phyloP scores from a whole-genome alignment of 2,888 invertebrate species.

The Mesorhabditis sp. region DNA sequence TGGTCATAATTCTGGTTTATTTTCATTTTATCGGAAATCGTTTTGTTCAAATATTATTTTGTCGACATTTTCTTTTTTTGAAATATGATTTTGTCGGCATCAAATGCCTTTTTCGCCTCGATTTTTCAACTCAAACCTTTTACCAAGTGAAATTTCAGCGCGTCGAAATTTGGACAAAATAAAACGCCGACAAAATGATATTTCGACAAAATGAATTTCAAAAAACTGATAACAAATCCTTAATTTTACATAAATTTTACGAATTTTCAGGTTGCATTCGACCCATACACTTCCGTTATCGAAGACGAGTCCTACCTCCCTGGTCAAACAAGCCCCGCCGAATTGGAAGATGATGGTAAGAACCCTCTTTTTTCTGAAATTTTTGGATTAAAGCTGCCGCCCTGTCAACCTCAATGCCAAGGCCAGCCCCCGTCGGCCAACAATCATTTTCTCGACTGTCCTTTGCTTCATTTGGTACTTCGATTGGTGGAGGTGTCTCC shows the following conservation, averaged over 20 bases:
- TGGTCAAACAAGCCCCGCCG: slow-evolving; percentile 7
- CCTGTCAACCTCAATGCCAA: too few species aligned
- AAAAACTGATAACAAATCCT: too few species aligned
- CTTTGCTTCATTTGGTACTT: slow-evolving; percentile 27
- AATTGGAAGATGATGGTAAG: neutral
- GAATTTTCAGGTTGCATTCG: slow-evolving; percentile 47
- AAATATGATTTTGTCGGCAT: neutral
- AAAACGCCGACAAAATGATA: too few species aligned
- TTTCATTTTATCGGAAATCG: too few species aligned
- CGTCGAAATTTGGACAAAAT: too few species aligned
- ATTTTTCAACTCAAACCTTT: too few species aligned
- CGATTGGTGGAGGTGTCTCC: slow-evolving; percentile 15
- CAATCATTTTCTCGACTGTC: slow-evolving; percentile 25
- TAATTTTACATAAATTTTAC: too few species aligned
- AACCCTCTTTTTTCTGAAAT: neutral
- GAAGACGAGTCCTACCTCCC: slow-evolving; percentile 56
- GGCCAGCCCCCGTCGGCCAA: slow-evolving; percentile 10
- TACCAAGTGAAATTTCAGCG: too few species aligned
- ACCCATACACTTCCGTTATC: slow-evolving; percentile 71
- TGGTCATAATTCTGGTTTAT: slow-evolving; percentile 67
- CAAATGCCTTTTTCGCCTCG: neutral
- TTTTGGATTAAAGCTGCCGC: too few species aligned
- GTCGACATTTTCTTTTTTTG: neutral
- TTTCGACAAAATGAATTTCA: too few species aligned
- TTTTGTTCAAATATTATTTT: neutral